Evolutionary conservation across 1,140 invertebrate species (phyloP).

Genomic region (Bombus confusus): DNA sequence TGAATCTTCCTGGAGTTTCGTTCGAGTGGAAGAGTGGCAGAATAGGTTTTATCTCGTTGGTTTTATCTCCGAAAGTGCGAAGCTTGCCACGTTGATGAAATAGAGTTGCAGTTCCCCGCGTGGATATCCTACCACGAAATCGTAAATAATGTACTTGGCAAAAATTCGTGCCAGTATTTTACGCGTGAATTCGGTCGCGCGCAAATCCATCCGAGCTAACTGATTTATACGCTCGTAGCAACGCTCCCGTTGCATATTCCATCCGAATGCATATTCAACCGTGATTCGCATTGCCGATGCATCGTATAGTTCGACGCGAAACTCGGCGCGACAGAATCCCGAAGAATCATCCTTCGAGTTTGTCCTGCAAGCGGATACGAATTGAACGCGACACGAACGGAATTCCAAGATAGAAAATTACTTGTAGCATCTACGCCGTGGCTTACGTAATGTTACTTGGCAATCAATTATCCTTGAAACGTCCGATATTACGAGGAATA

Average conservation of each 20-base stretch:
- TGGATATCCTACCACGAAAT: too few species aligned
- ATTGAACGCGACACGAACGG: too few species aligned
- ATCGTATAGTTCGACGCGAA: not conserved
- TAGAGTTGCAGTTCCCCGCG: not conserved
- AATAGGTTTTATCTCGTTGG: not conserved
- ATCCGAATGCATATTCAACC: conserved; percentile 37
- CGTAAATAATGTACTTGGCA: conserved; percentile 18
- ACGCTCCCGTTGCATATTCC: conserved; percentile 28
- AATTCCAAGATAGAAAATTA: not conserved
- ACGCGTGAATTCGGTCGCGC: not conserved
- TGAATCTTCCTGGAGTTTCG: not conserved
- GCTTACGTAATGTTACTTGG: not conserved
- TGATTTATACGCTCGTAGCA: conserved; percentile 29
- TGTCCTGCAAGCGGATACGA: not conserved
- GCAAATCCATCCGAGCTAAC: not conserved
- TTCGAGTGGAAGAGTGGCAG: too few species aligned
- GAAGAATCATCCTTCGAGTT: not conserved
- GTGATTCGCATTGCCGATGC: not conserved
- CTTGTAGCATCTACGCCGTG: too few species aligned
- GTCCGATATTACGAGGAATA: not conserved
- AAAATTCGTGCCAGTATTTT: conserved; percentile 15
- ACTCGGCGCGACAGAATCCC: not conserved
- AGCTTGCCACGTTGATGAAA: not conserved
- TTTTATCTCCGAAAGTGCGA: not conserved
- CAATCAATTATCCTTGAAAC: conserved; percentile 33